Evolutionary conservation across 1,140 invertebrate species (phyloP).

Genomic region (Palaemon carinicauda): DNA sequence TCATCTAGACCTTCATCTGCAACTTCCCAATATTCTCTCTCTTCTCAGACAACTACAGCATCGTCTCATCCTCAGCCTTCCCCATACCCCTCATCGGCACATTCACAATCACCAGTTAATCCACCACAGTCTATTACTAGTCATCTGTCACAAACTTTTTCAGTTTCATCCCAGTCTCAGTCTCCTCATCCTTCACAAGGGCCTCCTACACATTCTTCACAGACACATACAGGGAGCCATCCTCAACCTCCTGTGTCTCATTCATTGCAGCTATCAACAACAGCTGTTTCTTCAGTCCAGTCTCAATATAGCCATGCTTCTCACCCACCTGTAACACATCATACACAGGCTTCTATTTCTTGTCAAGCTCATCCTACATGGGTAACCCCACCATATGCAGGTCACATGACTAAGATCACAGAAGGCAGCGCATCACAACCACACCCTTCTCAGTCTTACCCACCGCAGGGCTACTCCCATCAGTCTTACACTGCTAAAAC

Average conservation of each 20-base stretch:
- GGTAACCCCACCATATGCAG: too few species aligned
- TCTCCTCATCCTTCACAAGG: neutral
- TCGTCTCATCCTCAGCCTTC: neutral
- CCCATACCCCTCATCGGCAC: neutral
- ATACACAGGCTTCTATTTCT: neutral
- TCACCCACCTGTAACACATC: neutral
- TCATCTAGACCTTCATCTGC: constrained; percentile 22
- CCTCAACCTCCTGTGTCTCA: too few species aligned
- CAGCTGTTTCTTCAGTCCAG: too few species aligned
- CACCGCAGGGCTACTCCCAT: neutral
- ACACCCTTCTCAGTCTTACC: neutral
- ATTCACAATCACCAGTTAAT: neutral
- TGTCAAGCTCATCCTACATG: neutral
- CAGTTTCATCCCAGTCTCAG: neutral
- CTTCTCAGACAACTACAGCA: neutral
- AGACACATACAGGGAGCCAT: too few species aligned
- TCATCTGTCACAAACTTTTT: neutral
- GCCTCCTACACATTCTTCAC: neutral
- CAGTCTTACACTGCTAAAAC: neutral
- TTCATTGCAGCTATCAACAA: too few species aligned
- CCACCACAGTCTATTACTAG: neutral
- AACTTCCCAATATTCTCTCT: neutral
- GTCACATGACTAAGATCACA: too few species aligned
- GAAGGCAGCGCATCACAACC: too few species aligned
- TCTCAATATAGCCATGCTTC: too few species aligned